A percentile compares a stretch with the other conserved stretches of the same genome.
phyloP scores from a whole-genome alignment of 2,113 vertebrate species.

The Hydrolagus affinis region DNA sequence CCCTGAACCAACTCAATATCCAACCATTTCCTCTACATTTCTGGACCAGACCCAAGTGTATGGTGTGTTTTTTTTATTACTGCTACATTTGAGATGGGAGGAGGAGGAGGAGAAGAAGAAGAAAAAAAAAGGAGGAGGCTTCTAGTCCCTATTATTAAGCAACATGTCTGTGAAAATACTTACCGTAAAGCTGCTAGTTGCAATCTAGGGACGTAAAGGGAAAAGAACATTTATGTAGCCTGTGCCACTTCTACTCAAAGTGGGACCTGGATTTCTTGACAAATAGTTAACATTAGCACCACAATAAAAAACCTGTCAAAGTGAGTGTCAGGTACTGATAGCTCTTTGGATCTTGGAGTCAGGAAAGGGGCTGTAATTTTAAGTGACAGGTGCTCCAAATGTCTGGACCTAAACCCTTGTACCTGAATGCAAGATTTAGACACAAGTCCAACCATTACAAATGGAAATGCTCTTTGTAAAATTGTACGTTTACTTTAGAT shows the following conservation, averaged over 20 bases:
- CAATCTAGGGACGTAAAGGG: too few species aligned
- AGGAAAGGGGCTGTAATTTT: background rate
- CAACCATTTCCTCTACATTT: background rate
- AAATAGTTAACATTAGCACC: background rate
- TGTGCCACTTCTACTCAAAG: background rate
- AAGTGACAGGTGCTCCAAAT: background rate
- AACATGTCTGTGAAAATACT: background rate
- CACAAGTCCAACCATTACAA: background rate
- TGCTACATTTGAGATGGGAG: background rate
- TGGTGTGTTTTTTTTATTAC: background rate
- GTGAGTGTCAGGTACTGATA: background rate
- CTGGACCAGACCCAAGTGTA: background rate
- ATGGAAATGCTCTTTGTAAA: background rate
- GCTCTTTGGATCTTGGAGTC: background rate
- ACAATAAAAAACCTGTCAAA: background rate
- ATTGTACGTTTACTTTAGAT: background rate
- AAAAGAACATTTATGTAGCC: background rate
- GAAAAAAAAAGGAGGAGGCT: too few species aligned
- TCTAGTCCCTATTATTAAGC: background rate
- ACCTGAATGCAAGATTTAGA: background rate
- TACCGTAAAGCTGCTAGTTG: background rate
- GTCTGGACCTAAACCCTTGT: background rate
- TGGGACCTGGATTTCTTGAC: background rate
- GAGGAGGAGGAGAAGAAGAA: too few species aligned
- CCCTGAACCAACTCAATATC: slow-evolving; percentile 9